phyloP scores from a whole-genome alignment of 1,140 invertebrate genomes.

The Leguminivora glycinivorella region DNA sequence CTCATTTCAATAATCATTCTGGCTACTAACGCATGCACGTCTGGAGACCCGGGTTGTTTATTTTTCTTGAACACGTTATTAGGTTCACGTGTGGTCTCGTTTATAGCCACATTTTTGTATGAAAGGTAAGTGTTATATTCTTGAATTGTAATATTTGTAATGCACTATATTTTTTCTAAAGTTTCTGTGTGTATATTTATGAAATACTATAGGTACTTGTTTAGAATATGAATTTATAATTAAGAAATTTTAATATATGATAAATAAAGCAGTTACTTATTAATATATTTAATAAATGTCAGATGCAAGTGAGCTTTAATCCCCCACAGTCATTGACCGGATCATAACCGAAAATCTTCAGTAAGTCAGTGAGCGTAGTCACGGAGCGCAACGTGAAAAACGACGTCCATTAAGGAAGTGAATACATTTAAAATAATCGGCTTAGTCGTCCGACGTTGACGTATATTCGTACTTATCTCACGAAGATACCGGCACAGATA shows the following conservation, averaged over 20 bases:
- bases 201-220: too few relatives aligned
- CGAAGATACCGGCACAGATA: conserved; percentile 77
- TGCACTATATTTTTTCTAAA: background rate
- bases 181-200: background rate
- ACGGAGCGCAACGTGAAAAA: conserved; percentile 67
- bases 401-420: conserved; percentile 78
- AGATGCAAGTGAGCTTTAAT: conserved; percentile 59
- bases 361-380: conserved; percentile 63
- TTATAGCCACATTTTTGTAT: conserved; percentile 4
- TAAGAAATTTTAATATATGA: too few relatives aligned
- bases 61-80: conserved; percentile 26
- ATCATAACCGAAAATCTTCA: conserved; percentile 75
- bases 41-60: conserved; percentile 32
- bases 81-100: conserved; percentile 40
- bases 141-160: background rate
- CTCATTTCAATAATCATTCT: conserved; percentile 50
- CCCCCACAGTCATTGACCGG: conserved; percentile 70
- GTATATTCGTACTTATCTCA: conserved; percentile 78
- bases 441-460: conserved; percentile 78
- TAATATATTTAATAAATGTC: conserved; percentile 67
- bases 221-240: too few relatives aligned
- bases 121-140: background rate
- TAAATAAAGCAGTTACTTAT: conserved; percentile 34
- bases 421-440: conserved; percentile 80
- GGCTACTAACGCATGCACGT: conserved; percentile 40